Percentiles rank a stretch among this genome's conserved stretches.
Evolutionary conservation across 2,113 vertebrate genomes (phyloP).

Genomic region (rat (Rattus norvegicus)): GRCr8 NC_086039.1:107169001-107169500

Average conservation of each 20-base stretch:
- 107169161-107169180: neutral
- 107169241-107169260: neutral
- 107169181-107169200: neutral
- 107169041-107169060: neutral
- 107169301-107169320: neutral
- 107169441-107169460: slow-evolving; percentile 5
- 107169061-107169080: neutral
- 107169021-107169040: neutral
- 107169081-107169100: neutral
- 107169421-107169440: slow-evolving; percentile 15
- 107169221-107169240: neutral
- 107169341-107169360: neutral
- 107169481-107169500: neutral
- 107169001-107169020: neutral
- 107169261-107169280: neutral
- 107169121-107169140: neutral
- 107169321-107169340: neutral
- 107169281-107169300: neutral
- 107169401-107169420: neutral
- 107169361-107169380: slow-evolving; percentile 50
- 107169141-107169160: neutral
- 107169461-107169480: neutral
- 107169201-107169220: neutral
- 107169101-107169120: slow-evolving; percentile 23
- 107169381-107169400: slow-evolving; percentile 17